Base-by-base conservation (phyloP, 2,888 invertebrate species). In the Herminia tarsipennalis region DNA sequence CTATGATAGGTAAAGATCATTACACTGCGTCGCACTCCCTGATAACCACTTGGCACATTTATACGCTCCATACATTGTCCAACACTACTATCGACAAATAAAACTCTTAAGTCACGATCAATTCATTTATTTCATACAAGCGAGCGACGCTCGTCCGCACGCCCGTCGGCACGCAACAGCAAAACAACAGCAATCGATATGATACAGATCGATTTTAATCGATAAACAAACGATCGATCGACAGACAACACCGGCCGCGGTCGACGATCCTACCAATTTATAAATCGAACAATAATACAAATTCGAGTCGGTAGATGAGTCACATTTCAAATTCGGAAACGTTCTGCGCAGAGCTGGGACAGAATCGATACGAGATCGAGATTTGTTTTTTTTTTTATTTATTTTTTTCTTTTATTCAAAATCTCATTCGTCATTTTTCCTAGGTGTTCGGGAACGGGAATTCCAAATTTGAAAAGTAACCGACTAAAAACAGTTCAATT, bases 21-120 rank as follows among this genome's bases (percentile, higher is more conserved):
- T 43, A 46, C 36, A 24, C 24, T 44, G 56, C 43, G 50, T 44
- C 57, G 34, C 55, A 44, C 62, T 48, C 51, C 50, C 45, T 42
- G 41, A 49, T 39, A 29, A 56, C 53, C 67, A 56, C 68, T 71
- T 71, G 71, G 71, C 71, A 71, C 71, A 71, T 66, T 1, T 59
- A 59, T 55, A 61, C 68, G 53, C 52, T 56, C 58, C 65, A 66
- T 56, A 45, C 54, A 59, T 43, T 61, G 67, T 69, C 66, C 68
- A 55, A 62, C 68, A 66, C 58, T 64, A 67, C 44, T 40, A 44
- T 46, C 40, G 30, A 41, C 56, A 59, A 70, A 67, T 56, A 50
- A 71, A 72, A 56, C 64, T 40, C 48, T 54, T 61, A 59, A 50
- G 50, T 65, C 72, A 63, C 70, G 34, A 52, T 50, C 51, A 51